A percentile compares a stretch with the other conserved stretches of the same genome.
Conservation (phyloP, 2,888 invertebrate genomes). For the Agonopterix subpropinquella region DNA sequence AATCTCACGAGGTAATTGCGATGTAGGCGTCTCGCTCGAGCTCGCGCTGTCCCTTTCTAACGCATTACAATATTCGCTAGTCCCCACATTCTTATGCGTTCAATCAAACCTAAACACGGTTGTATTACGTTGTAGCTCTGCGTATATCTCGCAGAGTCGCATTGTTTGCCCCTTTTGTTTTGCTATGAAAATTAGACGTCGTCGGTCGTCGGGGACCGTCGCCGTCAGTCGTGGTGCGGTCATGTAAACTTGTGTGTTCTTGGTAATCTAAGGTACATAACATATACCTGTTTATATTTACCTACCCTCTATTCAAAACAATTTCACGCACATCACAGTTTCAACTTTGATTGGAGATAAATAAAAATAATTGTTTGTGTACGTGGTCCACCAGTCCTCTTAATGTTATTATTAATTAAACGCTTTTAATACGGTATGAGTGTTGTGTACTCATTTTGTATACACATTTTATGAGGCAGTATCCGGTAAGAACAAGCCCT, state of each 20-base stretch:
- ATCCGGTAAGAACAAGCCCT: slow-evolving; percentile 39
- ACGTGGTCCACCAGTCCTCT: too few relatives aligned
- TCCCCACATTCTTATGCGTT: slow-evolving; percentile 70
- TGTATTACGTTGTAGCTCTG: slow-evolving; percentile 34
- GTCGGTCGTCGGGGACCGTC: slow-evolving; percentile 17
- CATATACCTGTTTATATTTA: neutral
- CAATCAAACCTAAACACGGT: slow-evolving; percentile 64
- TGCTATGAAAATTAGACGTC: slow-evolving; percentile 50
- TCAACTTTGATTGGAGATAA: too few relatives aligned
- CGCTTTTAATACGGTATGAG: neutral
- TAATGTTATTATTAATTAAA: neutral
- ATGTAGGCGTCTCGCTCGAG: slow-evolving; percentile 42
- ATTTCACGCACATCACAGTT: too few relatives aligned
- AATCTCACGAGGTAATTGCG: slow-evolving; percentile 75
- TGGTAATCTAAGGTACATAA: slow-evolving; percentile 2
- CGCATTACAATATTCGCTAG: slow-evolving; percentile 40
- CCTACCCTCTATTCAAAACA: too few relatives aligned
- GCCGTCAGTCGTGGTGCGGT: slow-evolving; percentile 18
- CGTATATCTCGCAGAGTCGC: slow-evolving; percentile 37
- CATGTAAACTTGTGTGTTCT: slow-evolving; percentile 14
- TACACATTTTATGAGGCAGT: slow-evolving; percentile 28
- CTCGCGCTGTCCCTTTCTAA: slow-evolving; percentile 27
- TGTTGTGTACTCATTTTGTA: neutral
- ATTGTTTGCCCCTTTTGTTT: slow-evolving; percentile 54
- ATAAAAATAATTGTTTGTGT: slow-evolving; percentile 1